Evolutionary conservation across 2,113 vertebrate genomes (phyloP), one percentile per base, ranked within the genome.

Genomic region (Upupa epops): DNA sequence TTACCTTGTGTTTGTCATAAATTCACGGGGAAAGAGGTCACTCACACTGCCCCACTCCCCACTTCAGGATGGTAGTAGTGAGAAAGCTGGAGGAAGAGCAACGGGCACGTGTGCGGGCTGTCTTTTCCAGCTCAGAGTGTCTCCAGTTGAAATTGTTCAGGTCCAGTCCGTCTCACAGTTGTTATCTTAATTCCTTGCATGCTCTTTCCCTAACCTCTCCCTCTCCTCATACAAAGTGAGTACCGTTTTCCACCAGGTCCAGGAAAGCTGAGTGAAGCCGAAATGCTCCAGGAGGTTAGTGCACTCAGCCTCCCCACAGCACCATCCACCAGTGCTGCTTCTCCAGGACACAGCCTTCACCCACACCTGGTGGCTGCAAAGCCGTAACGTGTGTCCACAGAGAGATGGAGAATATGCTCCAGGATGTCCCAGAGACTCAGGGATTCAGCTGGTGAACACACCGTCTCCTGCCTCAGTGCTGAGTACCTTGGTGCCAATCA

Each of bases 321-420:
- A 32, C 31, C 3, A 1, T 34, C 3, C 58, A 7, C 6, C n/a
- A 28, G 5, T 0, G 2, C 6, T 64, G 52, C 40, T n/a, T n/a
- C n/a, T 75, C 34, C n/a, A 25, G 46, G 69, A 45, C 32, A 69
- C 13, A 20, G 54, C 26, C 20, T 25, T 58, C 25, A 51, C 22
- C 31, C 1, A 1, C 25, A 54, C 4, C 17, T 12, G 1, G 0
- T 13, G 20, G 18, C 40, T 91, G 36, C 52, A 72, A 25, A 80
- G 12, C 17, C 2, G 0, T 26, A 11, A 61, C 0, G 0, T 14
- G 2, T 11, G 31, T 77, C 25, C 15, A 52, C 24, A 0, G 24
- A 75, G 63, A 28, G 51, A 20, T 59, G 26, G 11, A 17, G 26
- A 65, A 64, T 42, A 48, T 54, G 24, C 18, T 64, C 31, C 61